Evolutionary conservation across 2,888 invertebrate genomes (phyloP).

Genomic region (Neocrepidodera transversa): DNA sequence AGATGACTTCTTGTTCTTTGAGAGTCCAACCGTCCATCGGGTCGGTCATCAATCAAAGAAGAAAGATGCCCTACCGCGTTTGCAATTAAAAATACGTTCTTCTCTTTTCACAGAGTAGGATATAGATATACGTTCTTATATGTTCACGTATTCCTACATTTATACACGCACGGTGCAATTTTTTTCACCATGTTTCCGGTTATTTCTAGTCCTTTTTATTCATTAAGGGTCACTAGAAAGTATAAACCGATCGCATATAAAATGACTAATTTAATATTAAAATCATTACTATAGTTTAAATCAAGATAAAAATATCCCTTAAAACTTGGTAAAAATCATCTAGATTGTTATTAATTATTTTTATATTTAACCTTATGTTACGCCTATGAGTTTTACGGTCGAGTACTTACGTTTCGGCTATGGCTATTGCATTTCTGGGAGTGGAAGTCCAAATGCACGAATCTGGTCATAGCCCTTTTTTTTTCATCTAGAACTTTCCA

Average conservation of each 20-base stretch:
- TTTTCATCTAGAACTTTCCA: constrained; percentile 29
- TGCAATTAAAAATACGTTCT: constrained; percentile 11
- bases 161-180: not conserved
- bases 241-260: too few relatives aligned
- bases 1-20: constrained; percentile 21
- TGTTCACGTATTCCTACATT: not conserved
- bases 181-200: not conserved
- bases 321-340: too few relatives aligned
- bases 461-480: constrained; percentile 33
- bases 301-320: too few relatives aligned
- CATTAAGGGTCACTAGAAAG: not conserved
- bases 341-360: too few relatives aligned
- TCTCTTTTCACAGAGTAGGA: not conserved
- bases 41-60: constrained; percentile 20
- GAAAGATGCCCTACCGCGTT: constrained; percentile 6
- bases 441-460: constrained; percentile 32
- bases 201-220: not conserved
- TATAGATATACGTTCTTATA: not conserved
- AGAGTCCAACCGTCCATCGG: constrained; percentile 6
- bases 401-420: constrained; percentile 32
- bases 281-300: too few relatives aligned
- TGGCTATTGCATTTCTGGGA: constrained; percentile 33
- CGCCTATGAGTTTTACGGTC: constrained; percentile 36
- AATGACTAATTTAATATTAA: too few relatives aligned
- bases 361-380: too few relatives aligned